Percentiles rank a stretch among this genome's conserved stretches.
Conservation (phyloP, 2,888 invertebrate genomes). For the Autographa pulchrina region DNA sequence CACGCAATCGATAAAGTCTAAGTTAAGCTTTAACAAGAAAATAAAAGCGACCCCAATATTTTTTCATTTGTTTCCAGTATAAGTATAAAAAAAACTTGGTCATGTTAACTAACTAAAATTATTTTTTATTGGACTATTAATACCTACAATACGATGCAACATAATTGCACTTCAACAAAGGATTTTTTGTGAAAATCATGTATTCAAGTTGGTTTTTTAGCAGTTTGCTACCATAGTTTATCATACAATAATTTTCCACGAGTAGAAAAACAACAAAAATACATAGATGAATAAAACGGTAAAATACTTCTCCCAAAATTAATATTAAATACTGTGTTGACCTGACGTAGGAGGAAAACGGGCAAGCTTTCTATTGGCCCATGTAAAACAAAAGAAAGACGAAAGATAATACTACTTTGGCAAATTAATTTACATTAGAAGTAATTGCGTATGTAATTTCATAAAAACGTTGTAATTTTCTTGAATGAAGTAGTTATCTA, state of each 20-base stretch:
- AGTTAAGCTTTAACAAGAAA: constrained; percentile 31
- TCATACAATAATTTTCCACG: too few species aligned
- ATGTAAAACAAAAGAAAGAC: constrained; percentile 4
- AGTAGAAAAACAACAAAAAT: too few species aligned
- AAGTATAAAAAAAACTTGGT: constrained; percentile 16
- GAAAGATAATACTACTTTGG: constrained; percentile 4
- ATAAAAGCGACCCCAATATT: constrained; percentile 30
- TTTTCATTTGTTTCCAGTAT: constrained; percentile 13
- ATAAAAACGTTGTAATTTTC: neutral
- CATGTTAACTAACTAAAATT: neutral
- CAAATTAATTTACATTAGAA: neutral
- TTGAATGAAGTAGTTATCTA: constrained; percentile 1
- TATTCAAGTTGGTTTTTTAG: neutral
- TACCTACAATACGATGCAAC: neutral
- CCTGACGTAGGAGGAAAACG: constrained; percentile 4
- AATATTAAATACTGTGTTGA: neutral
- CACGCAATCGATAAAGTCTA: constrained; percentile 61
- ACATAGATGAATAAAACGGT: too few species aligned
- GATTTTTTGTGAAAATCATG: neutral
- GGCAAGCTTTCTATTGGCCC: constrained; percentile 1
- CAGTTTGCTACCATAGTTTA: neutral
- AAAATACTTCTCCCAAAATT: neutral
- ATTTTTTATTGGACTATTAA: neutral
- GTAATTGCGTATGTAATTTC: constrained; percentile 4
- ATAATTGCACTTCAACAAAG: neutral